Percentiles rank a stretch among this genome's conserved stretches.
Conservation (phyloP, 2,113 vertebrate genomes). For the Eidolon helvum region DNA sequence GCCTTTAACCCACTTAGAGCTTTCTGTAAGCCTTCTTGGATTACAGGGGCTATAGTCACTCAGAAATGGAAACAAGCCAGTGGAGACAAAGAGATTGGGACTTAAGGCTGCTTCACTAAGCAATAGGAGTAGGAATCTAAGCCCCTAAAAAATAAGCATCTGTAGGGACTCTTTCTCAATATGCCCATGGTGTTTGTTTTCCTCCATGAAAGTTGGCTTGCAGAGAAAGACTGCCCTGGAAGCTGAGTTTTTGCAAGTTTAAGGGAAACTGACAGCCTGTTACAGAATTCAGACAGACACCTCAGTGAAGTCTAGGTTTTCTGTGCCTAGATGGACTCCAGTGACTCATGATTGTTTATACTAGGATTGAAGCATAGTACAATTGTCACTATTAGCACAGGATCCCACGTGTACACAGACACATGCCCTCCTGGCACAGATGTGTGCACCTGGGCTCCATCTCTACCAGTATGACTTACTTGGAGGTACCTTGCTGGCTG, state of each 20-base stretch:
- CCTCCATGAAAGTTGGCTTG: not conserved
- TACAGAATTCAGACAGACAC: not conserved
- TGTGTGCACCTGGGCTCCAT: not conserved
- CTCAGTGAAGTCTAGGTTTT: not conserved
- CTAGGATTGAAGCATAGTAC: not conserved
- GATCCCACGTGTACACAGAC: too few relatives aligned
- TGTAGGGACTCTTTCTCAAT: not conserved
- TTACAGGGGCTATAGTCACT: not conserved
- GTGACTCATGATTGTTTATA: not conserved
- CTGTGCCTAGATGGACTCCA: not conserved
- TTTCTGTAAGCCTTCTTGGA: not conserved
- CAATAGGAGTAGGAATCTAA: not conserved
- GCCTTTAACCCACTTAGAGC: not conserved
- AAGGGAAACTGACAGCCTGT: not conserved
- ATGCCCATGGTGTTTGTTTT: not conserved
- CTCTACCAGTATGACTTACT: not conserved
- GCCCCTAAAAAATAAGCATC: not conserved
- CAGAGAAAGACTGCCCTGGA: not conserved
- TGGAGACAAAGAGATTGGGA: not conserved
- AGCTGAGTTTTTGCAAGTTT: not conserved
- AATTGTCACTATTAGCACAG: not conserved
- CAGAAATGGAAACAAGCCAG: not conserved
- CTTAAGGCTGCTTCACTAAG: not conserved
- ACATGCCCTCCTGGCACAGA: not conserved
- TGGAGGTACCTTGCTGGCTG: not conserved